These are phyloP conservation scores for Lycorma delicatula DNA, from an alignment of 1,140 invertebrate species.

Conservation along the genomic window DNA sequence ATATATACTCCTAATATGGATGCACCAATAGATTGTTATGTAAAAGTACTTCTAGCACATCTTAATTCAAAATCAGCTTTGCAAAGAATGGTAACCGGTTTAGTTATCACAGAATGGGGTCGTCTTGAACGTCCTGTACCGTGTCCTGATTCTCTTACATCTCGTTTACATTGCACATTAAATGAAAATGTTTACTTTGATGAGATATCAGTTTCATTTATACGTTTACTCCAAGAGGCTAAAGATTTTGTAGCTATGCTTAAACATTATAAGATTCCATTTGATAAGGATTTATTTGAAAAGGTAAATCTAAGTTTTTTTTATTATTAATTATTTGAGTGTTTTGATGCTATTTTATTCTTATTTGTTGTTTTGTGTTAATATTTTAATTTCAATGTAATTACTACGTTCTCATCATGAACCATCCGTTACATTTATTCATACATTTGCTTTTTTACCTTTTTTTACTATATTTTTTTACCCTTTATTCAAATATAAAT, in stretches of 20 bases:
- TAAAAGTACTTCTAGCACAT: constrained; percentile 76
- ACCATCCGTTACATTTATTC: too few relatives aligned
- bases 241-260: constrained; percentile 75
- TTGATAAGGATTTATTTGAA: constrained; percentile 37
- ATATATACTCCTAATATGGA: constrained; percentile 60
- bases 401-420: too few relatives aligned
- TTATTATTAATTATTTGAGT: too few relatives aligned
- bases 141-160: constrained; percentile 40
- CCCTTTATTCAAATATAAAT: too few relatives aligned
- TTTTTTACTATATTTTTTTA: too few relatives aligned
- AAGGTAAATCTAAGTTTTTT: constrained; percentile 5
- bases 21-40: constrained; percentile 72
- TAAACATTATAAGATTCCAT: constrained; percentile 72
- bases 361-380: too few relatives aligned
- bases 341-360: too few relatives aligned
- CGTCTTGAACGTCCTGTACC: constrained; percentile 30
- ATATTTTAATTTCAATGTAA: too few relatives aligned
- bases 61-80: constrained; percentile 79
- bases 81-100: constrained; percentile 71
- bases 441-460: too few relatives aligned
- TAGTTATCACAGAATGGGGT: constrained; percentile 51
- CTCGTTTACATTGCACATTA: constrained; percentile 59
- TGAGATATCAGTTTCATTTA: constrained; percentile 83
- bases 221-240: constrained; percentile 74
- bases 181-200: constrained; percentile 87